phyloP scores from a whole-genome alignment of 1,140 invertebrate species.

The Tetragnatha versicolor region DNA sequence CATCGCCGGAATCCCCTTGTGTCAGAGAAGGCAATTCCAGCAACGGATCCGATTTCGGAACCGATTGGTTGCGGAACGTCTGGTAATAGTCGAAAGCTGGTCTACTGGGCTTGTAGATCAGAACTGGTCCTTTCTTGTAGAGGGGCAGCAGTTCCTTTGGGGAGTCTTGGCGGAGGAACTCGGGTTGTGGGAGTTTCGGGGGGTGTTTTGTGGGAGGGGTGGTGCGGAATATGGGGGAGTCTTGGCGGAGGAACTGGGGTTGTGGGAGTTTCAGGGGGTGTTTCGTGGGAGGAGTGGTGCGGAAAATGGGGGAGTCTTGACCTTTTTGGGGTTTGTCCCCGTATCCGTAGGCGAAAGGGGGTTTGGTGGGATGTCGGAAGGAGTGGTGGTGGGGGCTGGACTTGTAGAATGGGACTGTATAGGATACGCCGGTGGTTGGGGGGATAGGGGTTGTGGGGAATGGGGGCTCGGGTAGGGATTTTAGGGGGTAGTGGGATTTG shows the following conservation, averaged over 20 bases:
- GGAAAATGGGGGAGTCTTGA: slow-evolving; percentile 28
- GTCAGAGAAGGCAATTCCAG: slow-evolving; percentile 31
- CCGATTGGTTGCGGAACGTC: background rate
- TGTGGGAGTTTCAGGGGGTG: background rate
- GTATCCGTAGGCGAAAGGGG: slow-evolving; percentile 24
- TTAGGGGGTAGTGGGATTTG: background rate
- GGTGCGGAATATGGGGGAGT: background rate
- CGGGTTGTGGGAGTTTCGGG: background rate
- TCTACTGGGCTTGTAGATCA: background rate
- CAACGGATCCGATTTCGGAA: background rate
- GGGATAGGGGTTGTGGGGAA: background rate
- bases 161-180: background rate
- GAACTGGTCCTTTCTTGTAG: background rate
- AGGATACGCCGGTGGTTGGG: background rate
- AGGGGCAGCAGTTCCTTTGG: background rate
- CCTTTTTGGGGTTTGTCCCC: slow-evolving; percentile 40
- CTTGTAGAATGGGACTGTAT: slow-evolving; percentile 15
- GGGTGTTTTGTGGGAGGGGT: background rate
- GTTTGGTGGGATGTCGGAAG: slow-evolving; percentile 13
- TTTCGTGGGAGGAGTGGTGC: background rate
- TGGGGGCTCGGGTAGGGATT: background rate
- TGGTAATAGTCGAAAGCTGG: slow-evolving; percentile 24
- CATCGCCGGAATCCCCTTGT: slow-evolving; percentile 28
- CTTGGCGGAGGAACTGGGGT: background rate
- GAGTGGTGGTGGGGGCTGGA: background rate